Evolutionary conservation across 2,113 vertebrate genomes (phyloP).

Genomic region (Ictidomys tridecemlineatus): DNA sequence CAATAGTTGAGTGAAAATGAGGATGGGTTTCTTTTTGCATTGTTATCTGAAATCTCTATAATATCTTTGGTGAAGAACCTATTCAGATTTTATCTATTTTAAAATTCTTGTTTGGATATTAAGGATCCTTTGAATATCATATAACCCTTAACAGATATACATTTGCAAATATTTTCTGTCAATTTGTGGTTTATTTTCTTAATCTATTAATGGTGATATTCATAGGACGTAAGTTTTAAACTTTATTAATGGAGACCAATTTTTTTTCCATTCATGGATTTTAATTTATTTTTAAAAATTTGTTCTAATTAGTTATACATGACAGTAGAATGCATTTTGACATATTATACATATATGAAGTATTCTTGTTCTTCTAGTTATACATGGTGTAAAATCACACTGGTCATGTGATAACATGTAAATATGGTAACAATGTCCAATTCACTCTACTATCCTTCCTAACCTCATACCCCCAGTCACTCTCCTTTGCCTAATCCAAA

Average conservation of each 20-base stretch:
- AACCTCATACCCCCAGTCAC: too few relatives aligned
- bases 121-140: background rate
- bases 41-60: background rate
- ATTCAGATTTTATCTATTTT: background rate
- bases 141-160: background rate
- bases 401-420: too few relatives aligned
- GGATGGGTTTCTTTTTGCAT: background rate
- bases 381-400: too few relatives aligned
- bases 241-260: background rate
- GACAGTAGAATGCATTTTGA: too few relatives aligned
- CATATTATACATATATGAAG: too few relatives aligned
- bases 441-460: too few relatives aligned
- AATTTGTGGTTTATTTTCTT: background rate
- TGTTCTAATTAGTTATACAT: too few relatives aligned
- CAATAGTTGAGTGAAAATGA: background rate
- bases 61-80: background rate
- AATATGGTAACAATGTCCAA: too few relatives aligned
- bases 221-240: background rate
- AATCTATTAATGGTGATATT: background rate
- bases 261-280: background rate
- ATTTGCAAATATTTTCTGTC: background rate
- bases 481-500: too few relatives aligned
- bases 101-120: background rate
- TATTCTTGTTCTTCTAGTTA: too few relatives aligned
- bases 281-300: too few relatives aligned